Base-by-base conservation (phyloP, 2,113 vertebrate species). In the Crocuta crocuta region DNA sequence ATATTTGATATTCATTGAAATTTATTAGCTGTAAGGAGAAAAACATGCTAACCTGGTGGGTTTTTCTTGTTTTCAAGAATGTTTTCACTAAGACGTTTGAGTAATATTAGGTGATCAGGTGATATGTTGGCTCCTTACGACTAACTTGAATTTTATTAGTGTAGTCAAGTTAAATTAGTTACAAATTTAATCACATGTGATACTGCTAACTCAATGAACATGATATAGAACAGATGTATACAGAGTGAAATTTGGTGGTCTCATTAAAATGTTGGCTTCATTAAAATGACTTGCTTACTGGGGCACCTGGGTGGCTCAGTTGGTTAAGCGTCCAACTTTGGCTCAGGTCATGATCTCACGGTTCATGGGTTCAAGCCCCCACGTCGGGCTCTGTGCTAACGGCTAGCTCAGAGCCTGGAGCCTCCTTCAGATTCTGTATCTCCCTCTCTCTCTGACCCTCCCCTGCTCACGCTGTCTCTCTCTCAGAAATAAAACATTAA, bases 211-310 rank as follows among this genome's bases (percentile, higher is more conserved):
- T 97, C 31, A 91, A 91, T 26, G 80, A 6, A 93, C 58, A 85
- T 89, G 88, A 65, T 85, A 68, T 13, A 26, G 83, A 98, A 71
- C n/a, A 43, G 24, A 96, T 97, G 96, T 61, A 68, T 63, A 16
- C 10, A 26, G 89, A 91, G 84, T 86, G 83, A 95, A 73, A 53
- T 93, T 68, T 45, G 58, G 68, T 94, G 28, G 53, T 81, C 80
- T 82, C 95, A 55, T 97, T 96, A 79, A 53, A 97, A 89, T 96
- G 90, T 45, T 71, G 39, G 3, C 89, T 97, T 92, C 78, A 95
- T 80, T 96, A 45, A 82, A 93, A 95, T 48, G 31, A 53, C 12
- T 97, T 89, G 53, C 89, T 65, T 94, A 91, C 39, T 3, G 39
- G 39, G 39, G 39, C 39, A 39, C 39, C 39, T 39, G 39, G 39